Base-by-base conservation (phyloP, 2,888 invertebrate genomes). In the Adelphocoris suturalis region DNA sequence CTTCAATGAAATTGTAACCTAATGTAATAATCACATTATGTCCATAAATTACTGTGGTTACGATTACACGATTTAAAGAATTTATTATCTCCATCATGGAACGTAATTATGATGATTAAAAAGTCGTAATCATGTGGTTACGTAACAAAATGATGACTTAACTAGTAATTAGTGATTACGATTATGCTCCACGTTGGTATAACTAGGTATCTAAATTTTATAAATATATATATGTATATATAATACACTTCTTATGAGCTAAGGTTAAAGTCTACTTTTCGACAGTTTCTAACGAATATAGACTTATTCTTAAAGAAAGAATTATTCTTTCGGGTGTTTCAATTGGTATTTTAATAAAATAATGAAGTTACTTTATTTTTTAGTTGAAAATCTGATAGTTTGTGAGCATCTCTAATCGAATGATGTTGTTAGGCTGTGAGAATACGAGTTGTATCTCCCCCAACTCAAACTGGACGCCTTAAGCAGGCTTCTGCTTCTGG, bases 401-500 rank as follows among this genome's bases (percentile, higher is more conserved):
- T 12, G 61, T 85, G 85, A 85, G 85, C 85, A 85, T 61, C 27
- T 80, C 47, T 85, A 48, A 4, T 37, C 37, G 85, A 52, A 48
- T 28, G 61, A 85, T 85, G 85, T n/a, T n/a, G n/a, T 85, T 55
- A 55, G 27, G 82, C 47, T 27, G 82, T 27, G 27, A 52, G 48
- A 48, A 19, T 3, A 52, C 19, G 52, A 48, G 48, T n/a, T 16
- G 48, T n/a, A 13, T 23, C 23, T 57, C 23, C 57, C 37, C 16
- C 82, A 52, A n/a, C 23, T 86, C 86, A 90, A 28, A 90, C 90
- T 27, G 90, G 90, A 68, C 89, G 90, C 75, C 90, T 90, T 13
- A 91, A 82, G 81, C 90, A 91, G 19, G 91, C 90, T 85, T 90
- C 90, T 7, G 90, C 89, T 85, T 91, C 91, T 19, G 90, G 91